Conservation (phyloP, 2,888 invertebrate genomes). For the Nomada flava region DNA sequence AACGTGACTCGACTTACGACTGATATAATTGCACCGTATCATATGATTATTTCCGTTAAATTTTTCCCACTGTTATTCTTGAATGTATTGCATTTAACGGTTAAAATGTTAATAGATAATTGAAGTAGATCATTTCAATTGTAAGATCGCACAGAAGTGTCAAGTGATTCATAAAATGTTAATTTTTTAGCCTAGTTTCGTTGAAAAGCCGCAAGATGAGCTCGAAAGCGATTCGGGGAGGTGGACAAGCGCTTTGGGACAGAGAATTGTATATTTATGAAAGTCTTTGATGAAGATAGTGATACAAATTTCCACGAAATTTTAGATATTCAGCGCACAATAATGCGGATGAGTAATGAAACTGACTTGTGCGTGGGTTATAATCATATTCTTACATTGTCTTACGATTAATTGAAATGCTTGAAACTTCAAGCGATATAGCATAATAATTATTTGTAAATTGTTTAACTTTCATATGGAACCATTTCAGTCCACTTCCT, state of each 20-base stretch:
- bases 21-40: not conserved
- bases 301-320: slow-evolving; percentile 17
- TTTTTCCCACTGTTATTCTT: no score
- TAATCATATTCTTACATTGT: no score
- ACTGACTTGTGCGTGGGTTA: not conserved
- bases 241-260: not conserved
- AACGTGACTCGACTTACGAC: not conserved
- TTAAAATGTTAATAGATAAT: not conserved
- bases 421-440: not conserved
- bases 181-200: not conserved
- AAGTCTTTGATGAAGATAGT: slow-evolving; percentile 14
- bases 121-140: not conserved
- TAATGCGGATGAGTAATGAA: slow-evolving; percentile 10
- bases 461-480: not conserved
- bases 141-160: not conserved
- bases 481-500: no score
- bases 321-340: slow-evolving; percentile 1
- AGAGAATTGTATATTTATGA: slow-evolving; percentile 29
- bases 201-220: not conserved
- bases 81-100: not conserved
- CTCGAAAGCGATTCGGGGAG: not conserved
- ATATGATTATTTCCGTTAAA: not conserved
- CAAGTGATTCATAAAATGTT: not conserved
- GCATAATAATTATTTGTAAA: not conserved
- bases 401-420: not conserved